phyloP scores from a whole-genome alignment of 1,140 invertebrate genomes.

The Gerris buenoi region DNA sequence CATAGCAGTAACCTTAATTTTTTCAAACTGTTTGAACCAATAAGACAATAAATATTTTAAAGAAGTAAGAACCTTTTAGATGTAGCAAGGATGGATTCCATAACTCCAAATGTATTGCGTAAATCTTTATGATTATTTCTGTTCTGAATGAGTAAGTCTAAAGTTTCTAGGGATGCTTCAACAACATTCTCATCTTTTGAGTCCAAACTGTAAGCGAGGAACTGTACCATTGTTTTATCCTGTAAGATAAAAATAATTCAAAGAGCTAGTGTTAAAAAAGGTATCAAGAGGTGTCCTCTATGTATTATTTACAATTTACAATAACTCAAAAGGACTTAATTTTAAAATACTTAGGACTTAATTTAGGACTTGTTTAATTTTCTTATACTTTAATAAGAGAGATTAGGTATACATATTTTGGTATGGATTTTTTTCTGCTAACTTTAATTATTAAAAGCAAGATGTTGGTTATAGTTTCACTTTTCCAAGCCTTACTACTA shows the following conservation, averaged over 20 bases:
- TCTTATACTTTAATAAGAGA: no score
- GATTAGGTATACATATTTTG: no score
- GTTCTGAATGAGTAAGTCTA: slow-evolving; percentile 11
- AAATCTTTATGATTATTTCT: neutral
- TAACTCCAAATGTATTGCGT: slow-evolving; percentile 9
- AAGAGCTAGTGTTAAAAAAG: neutral
- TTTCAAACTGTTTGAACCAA: no score
- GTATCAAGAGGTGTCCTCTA: no score
- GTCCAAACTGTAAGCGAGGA: slow-evolving; percentile 13
- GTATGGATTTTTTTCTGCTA: no score
- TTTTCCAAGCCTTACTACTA: no score
- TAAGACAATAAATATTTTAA: no score
- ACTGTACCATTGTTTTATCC: slow-evolving; percentile 15
- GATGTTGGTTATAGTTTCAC: no score
- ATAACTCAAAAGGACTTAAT: neutral
- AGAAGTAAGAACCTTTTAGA: slow-evolving; percentile 8
- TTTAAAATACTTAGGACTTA: no score
- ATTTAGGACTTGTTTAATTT: no score
- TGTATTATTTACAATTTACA: neutral
- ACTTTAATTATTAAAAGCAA: no score
- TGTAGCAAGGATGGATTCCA: slow-evolving; percentile 9
- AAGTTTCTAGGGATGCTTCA: slow-evolving; percentile 6
- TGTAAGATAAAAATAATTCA: slow-evolving; percentile 3
- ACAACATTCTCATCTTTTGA: slow-evolving; percentile 10
- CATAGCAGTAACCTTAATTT: no score